Evolutionary conservation across 2,797 vertebrate genomes (phyloP).

Genomic region (Apogon hyalosoma): DNA sequence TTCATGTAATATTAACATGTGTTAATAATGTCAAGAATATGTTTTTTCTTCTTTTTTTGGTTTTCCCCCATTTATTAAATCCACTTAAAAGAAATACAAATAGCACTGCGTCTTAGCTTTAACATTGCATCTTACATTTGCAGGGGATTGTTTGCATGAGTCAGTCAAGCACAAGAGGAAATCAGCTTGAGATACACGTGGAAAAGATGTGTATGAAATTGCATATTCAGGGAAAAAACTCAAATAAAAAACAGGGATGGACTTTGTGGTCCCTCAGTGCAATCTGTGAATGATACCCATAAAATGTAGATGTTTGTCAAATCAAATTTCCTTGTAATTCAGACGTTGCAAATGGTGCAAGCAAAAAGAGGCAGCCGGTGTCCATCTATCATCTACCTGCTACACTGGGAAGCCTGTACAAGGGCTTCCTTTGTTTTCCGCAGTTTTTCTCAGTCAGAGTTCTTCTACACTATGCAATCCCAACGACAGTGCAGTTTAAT

Average conservation of each 20-base stretch:
- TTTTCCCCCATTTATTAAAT: constrained; percentile 40
- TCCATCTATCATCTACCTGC: constrained; percentile 60
- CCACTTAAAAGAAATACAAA: constrained; percentile 28
- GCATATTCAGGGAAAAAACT: constrained; percentile 77
- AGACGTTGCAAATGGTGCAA: constrained; percentile 45
- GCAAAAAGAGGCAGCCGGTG: constrained; percentile 42
- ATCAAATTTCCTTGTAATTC: constrained; percentile 42
- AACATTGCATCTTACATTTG: constrained; percentile 53
- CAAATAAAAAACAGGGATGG: constrained; percentile 71
- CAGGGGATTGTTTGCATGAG: constrained; percentile 71
- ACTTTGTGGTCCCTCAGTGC: constrained; percentile 68
- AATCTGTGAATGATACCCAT: constrained; percentile 69
- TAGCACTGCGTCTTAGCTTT: constrained; percentile 58
- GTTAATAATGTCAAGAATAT: constrained; percentile 32
- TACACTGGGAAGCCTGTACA: constrained; percentile 58
- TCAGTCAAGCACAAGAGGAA: constrained; percentile 65
- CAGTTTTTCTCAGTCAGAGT: constrained; percentile 58
- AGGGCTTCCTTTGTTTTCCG: constrained; percentile 64
- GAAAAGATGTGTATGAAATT: constrained; percentile 44
- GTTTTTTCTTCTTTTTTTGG: constrained; percentile 14
- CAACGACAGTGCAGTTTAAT: constrained; percentile 73
- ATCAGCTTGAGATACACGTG: constrained; percentile 54
- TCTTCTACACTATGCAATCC: constrained; percentile 85
- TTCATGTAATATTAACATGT: constrained; percentile 47
- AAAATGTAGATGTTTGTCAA: constrained; percentile 61